These are phyloP conservation scores for Drosophila bocki DNA, from an alignment of 1,140 invertebrate species.

Conservation along the genomic window DNA sequence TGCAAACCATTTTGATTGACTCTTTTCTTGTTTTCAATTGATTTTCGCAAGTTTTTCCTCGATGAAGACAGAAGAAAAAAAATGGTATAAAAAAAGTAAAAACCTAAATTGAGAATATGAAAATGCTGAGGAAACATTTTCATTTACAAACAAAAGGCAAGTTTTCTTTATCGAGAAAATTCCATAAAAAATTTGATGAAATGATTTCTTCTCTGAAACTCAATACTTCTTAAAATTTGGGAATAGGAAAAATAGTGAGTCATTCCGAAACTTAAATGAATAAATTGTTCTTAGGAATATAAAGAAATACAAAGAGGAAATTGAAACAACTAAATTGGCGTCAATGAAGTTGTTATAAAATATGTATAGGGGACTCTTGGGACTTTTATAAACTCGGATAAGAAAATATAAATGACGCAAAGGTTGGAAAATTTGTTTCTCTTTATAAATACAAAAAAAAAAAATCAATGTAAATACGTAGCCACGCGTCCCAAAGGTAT, in stretches of 20 bases:
- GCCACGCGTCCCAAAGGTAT: not conserved
- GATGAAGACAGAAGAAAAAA: not conserved
- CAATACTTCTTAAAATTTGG: not conserved
- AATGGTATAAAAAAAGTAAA: not conserved
- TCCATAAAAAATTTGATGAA: not conserved
- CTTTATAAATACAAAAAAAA: not conserved
- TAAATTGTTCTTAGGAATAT: not conserved
- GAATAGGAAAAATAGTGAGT: not conserved
- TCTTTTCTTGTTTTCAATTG: slow-evolving; percentile 3
- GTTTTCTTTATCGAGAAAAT: not conserved
- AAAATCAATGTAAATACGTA: not conserved
- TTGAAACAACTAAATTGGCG: not conserved
- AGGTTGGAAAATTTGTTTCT: not conserved
- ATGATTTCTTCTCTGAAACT: no score
- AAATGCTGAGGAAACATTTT: not conserved
- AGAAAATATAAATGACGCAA: not conserved
- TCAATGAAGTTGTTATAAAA: not conserved
- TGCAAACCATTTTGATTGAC: slow-evolving; percentile 2
- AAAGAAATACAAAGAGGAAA: slow-evolving; percentile 4
- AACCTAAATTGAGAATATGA: no score
- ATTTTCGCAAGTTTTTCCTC: not conserved
- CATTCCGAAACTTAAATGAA: not conserved
- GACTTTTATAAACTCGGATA: slow-evolving; percentile 6
- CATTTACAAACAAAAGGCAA: not conserved
- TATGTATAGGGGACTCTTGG: not conserved